These are phyloP conservation scores for Leucoma salicis DNA, from an alignment of 2,888 invertebrate species.

Conservation along the genomic window DNA sequence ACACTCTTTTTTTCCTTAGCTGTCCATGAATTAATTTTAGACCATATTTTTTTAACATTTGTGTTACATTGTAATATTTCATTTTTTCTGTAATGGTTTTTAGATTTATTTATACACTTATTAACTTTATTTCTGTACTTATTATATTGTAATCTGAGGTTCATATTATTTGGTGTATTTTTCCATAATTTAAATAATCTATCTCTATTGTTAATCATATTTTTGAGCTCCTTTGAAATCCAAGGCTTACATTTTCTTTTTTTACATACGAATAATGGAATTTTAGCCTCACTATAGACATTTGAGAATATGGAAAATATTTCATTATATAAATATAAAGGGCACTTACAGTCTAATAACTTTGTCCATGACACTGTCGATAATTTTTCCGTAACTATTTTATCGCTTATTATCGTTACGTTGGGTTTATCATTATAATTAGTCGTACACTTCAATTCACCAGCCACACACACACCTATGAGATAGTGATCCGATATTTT, in stretches of 20 bases:
- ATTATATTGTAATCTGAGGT: background rate
- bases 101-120: background rate
- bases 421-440: too few relatives aligned
- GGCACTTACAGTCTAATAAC: background rate
- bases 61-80: background rate
- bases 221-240: background rate
- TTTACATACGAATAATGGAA: background rate
- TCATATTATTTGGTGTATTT: conserved; percentile 1
- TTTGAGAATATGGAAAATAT: background rate
- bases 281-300: background rate
- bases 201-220: background rate
- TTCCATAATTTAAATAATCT: background rate
- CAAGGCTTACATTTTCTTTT: conserved; percentile 1
- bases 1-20: background rate
- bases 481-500: conserved; percentile 3
- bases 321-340: background rate
- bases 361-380: background rate
- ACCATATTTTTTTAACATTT: background rate
- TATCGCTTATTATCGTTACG: background rate
- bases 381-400: background rate
- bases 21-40: background rate
- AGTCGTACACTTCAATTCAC: too few relatives aligned
- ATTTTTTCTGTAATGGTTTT: background rate
- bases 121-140: conserved; percentile 1
- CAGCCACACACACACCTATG: background rate